phyloP scores from a whole-genome alignment of 1,140 invertebrate genomes.

The Aphelenchoides besseyi region DNA sequence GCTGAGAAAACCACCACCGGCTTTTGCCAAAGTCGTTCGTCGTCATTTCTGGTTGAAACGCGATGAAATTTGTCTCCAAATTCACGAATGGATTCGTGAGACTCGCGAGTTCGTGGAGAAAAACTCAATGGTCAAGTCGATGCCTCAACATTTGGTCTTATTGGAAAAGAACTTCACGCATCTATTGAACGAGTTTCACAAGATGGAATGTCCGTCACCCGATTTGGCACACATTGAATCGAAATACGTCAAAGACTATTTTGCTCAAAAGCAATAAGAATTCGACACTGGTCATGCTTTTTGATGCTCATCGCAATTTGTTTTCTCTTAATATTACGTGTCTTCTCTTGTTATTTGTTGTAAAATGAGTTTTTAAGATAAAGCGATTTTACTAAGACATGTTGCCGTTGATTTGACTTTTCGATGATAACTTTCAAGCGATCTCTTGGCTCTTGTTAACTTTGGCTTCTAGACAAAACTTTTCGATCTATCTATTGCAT shows the following conservation, averaged over 20 bases:
- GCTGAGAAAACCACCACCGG: conserved; percentile 81
- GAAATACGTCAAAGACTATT: background rate
- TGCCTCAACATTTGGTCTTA: conserved; percentile 2
- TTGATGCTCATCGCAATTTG: background rate
- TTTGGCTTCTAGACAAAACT: background rate
- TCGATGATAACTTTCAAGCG: too few species aligned
- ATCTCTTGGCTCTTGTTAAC: background rate
- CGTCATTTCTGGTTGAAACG: conserved; percentile 90
- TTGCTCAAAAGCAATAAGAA: background rate
- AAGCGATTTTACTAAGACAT: background rate
- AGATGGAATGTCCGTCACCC: background rate
- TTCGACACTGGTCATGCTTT: background rate
- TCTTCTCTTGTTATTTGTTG: background rate
- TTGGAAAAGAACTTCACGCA: conserved; percentile 13
- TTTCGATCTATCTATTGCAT: background rate
- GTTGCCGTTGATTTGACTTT: too few species aligned
- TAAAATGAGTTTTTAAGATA: background rate
- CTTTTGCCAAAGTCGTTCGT: conserved; percentile 87
- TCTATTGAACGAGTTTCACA: background rate
- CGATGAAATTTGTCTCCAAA: conserved; percentile 80
- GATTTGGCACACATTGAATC: background rate
- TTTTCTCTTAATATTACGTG: background rate
- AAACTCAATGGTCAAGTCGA: background rate
- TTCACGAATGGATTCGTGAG: conserved; percentile 83
- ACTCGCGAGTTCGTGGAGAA: conserved; percentile 20